phyloP scores from a whole-genome alignment of 2,888 invertebrate genomes.

The Taenaris catops region DNA sequence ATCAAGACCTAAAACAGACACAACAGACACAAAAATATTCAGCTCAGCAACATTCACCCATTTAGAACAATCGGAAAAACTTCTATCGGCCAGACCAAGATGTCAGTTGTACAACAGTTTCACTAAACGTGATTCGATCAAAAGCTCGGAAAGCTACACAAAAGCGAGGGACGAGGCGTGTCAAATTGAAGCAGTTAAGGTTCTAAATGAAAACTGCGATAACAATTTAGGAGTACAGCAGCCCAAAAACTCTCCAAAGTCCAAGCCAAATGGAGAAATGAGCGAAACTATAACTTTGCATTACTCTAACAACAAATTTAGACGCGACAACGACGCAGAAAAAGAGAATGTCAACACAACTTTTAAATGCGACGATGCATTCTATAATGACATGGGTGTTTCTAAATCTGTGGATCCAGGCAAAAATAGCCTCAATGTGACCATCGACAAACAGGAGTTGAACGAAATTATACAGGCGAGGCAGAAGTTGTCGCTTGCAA shows the following conservation, averaged over 20 bases:
- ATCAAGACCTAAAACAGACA: constrained; percentile 43
- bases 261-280: constrained; percentile 45
- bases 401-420: constrained; percentile 45
- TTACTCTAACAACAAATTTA: constrained; percentile 61
- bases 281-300: constrained; percentile 62
- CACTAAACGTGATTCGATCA: constrained; percentile 48
- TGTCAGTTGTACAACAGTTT: constrained; percentile 52
- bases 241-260: constrained; percentile 40
- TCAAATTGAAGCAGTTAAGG: constrained; percentile 58
- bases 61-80: constrained; percentile 59
- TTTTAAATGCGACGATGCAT: constrained; percentile 62
- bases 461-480: constrained; percentile 71
- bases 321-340: constrained; percentile 50
- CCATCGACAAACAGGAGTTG: constrained; percentile 64
- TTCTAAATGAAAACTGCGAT: constrained; percentile 59
- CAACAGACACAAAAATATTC: constrained; percentile 54
- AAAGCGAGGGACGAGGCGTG: constrained; percentile 61
- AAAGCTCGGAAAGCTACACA: constrained; percentile 61
- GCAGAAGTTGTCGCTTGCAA: constrained; percentile 63
- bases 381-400: constrained; percentile 60
- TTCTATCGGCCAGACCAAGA: constrained; percentile 57
- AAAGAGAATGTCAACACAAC: constrained; percentile 58
- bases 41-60: constrained; percentile 69
- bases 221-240: constrained; percentile 30
- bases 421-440: constrained; percentile 55